Percentiles rank a stretch among this genome's conserved stretches.
These are phyloP conservation scores for Poecilobothrus nobilitatus DNA, from an alignment of 2,888 invertebrate species.

Conservation along the genomic window DNA sequence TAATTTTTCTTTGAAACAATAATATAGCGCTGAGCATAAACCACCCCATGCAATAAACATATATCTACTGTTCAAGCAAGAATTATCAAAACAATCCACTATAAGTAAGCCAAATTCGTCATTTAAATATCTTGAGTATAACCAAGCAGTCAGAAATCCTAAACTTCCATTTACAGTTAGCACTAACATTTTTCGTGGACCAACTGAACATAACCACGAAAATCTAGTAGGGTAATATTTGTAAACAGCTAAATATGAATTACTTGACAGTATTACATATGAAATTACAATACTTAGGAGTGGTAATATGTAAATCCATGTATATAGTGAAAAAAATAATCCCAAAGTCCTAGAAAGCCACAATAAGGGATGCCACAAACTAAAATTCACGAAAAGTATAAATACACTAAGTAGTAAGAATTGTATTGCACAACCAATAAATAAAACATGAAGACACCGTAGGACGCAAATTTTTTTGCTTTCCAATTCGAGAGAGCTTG, in stretches of 20 bases:
- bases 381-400: slow-evolving; percentile 53
- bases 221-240: slow-evolving; percentile 59
- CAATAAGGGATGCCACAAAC: slow-evolving; percentile 53
- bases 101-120: slow-evolving; percentile 50
- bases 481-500: slow-evolving; percentile 22
- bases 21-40: slow-evolving; percentile 57
- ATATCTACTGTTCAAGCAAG: slow-evolving; percentile 58
- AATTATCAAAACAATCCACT: slow-evolving; percentile 43
- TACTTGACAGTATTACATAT: slow-evolving; percentile 64
- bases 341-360: slow-evolving; percentile 57
- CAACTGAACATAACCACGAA: slow-evolving; percentile 53
- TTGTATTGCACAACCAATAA: slow-evolving; percentile 53
- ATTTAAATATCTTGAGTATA: slow-evolving; percentile 58
- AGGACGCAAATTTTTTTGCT: slow-evolving; percentile 35
- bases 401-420: slow-evolving; percentile 46
- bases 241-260: slow-evolving; percentile 55
- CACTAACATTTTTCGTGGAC: slow-evolving; percentile 50
- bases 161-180: slow-evolving; percentile 50
- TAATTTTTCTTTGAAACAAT: slow-evolving; percentile 32
- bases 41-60: slow-evolving; percentile 61
- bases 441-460: slow-evolving; percentile 46
- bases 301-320: slow-evolving; percentile 57
- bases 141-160: slow-evolving; percentile 59
- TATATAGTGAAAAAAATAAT: slow-evolving; percentile 48
- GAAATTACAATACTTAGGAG: slow-evolving; percentile 56